Base-by-base conservation (phyloP, 2,797 vertebrate species). In the Melanotaenia pygmaea region DNA sequence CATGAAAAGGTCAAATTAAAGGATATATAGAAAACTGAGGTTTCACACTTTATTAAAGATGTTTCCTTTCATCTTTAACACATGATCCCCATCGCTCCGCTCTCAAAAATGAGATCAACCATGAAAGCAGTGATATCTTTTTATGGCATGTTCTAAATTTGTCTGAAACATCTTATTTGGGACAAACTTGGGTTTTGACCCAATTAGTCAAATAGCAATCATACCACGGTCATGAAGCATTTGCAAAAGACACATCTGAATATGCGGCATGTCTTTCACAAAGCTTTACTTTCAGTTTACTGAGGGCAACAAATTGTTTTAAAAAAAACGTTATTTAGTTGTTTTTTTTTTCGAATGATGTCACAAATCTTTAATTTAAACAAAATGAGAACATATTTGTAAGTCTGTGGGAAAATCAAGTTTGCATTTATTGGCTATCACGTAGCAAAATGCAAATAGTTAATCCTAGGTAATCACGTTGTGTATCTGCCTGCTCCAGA, bases 381-480 rank as follows among this genome's bases (percentile, higher is more conserved):
- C 80, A 65, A 28, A 74, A 74, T 47, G 40, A 64, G 13, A 76
- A 50, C 12, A 70, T 59, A 18, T 72, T 53, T 64, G 53, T 57
- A 56, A 74, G 65, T 85, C 85, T 10, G 59, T 79, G 88, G 85
- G 65, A 56, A 76, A 72, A 81, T 64, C 72, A 32, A 35, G 34
- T 62, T 67, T 71, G 69, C 61, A 77, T 87, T 84, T 84, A 74
- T 78, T 74, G 83, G 85, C 74, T 64, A 78, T 87, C 83, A 84
- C 59, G 72, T 75, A 63, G 86, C 58, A 75, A 75, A 70, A 86
- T 83, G 81, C 71, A 75, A 79, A 86, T 84, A 70, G 67, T 69
- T 88, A 89, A 88, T 91, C 83, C 87, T 70, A 67, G 73, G 76
- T 88, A 89, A 91, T 91, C 88, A 83, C n/a, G 73, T 91, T 89